Conservation (phyloP, 2,888 invertebrate genomes). For the Drosophila mimetica region DNA sequence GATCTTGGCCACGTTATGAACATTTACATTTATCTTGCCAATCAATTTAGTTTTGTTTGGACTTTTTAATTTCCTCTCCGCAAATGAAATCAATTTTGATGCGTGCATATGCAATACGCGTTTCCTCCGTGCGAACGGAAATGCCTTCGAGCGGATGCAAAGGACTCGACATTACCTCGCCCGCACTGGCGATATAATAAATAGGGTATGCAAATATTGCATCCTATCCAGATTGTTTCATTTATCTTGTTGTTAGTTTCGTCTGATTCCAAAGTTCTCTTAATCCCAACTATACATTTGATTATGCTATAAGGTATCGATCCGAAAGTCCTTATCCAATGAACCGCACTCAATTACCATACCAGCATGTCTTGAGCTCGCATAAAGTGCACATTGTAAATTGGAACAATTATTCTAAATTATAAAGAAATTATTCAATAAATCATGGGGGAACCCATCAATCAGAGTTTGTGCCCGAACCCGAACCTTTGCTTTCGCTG, state of each 20-base stretch:
- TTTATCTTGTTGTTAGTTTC: neutral
- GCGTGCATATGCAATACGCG: constrained; percentile 52
- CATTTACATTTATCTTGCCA: constrained; percentile 78
- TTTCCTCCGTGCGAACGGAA: constrained; percentile 29
- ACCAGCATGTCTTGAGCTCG: neutral
- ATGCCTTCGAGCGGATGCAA: constrained; percentile 22
- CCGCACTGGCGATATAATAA: constrained; percentile 6
- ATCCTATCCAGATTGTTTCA: neutral
- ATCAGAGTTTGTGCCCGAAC: constrained; percentile 13
- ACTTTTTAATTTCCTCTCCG: constrained; percentile 77
- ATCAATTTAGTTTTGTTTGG: constrained; percentile 74
- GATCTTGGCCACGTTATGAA: constrained; percentile 57
- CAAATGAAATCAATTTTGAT: constrained; percentile 79
- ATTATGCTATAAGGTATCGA: no score
- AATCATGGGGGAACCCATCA: constrained; percentile 30
- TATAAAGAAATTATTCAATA: constrained; percentile 35
- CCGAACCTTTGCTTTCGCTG: neutral
- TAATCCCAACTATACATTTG: neutral
- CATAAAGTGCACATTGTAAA: constrained; percentile 11
- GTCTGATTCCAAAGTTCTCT: neutral
- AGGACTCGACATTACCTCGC: constrained; percentile 16
- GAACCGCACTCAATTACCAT: constrained; percentile 16
- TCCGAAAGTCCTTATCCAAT: neutral
- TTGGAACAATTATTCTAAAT: constrained; percentile 41
- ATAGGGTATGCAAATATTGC: constrained; percentile 3